Evolutionary conservation across 2,888 invertebrate species (phyloP).

Genomic region (Apodemia mormo): DNA sequence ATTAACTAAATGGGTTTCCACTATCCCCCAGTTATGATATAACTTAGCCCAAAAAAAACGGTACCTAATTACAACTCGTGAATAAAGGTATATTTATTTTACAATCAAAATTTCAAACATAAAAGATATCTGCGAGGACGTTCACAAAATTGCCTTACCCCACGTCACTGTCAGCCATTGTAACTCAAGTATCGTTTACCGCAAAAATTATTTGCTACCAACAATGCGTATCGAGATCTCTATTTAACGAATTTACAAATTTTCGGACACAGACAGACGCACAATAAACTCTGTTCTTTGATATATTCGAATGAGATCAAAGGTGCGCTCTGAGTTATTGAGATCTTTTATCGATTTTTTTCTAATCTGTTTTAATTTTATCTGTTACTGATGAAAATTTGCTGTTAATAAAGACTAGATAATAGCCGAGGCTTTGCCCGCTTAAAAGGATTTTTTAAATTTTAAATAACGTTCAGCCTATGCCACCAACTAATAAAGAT

Average conservation of each 20-base stretch:
- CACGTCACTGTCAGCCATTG: constrained; percentile 70
- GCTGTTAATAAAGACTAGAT: no score
- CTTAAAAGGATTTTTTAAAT: no score
- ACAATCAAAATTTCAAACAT: constrained; percentile 6
- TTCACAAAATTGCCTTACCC: constrained; percentile 42
- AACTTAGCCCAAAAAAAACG: no score
- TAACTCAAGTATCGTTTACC: constrained; percentile 74
- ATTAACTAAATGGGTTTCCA: no score
- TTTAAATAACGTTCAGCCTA: no score
- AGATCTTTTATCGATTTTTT: neutral
- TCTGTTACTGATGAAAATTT: no score
- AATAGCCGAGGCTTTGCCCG: no score
- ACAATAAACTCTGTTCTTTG: constrained; percentile 43
- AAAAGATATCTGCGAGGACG: neutral
- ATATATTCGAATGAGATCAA: constrained; percentile 55
- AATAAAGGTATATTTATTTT: neutral
- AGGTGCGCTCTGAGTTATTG: constrained; percentile 32
- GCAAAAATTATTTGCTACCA: constrained; percentile 71
- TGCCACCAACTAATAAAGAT: no score
- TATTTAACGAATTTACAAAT: constrained; percentile 76
- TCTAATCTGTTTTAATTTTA: no score
- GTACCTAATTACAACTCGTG: no score
- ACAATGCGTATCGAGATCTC: constrained; percentile 67
- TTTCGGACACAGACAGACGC: constrained; percentile 46
- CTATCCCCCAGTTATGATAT: no score